Evolutionary conservation across 2,797 vertebrate species (phyloP).

Genomic region (Phrynocephalus vlangalii): DNA sequence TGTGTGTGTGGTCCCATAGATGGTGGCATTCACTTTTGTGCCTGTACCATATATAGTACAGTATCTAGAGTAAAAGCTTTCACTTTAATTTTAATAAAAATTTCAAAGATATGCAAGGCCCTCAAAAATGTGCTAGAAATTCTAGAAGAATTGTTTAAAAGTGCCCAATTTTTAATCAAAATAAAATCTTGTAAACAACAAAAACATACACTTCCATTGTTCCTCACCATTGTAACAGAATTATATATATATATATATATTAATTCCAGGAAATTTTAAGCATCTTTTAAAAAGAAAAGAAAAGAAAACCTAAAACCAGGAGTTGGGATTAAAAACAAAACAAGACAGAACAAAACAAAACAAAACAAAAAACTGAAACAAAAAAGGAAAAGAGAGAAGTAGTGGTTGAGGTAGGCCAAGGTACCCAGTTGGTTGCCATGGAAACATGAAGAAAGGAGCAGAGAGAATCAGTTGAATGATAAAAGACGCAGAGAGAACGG

Average conservation of each 20-base stretch:
- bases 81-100: not conserved
- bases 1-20: not conserved
- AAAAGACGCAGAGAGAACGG: conserved; percentile 40
- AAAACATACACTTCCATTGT: not conserved
- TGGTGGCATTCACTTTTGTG: not conserved
- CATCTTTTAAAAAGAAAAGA: conserved; percentile 8
- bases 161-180: conserved; percentile 14
- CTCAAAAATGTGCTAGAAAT: conserved; percentile 13
- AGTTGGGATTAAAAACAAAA: conserved; percentile 18
- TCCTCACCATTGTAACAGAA: conserved; percentile 8
- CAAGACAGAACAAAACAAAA: not conserved
- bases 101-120: not conserved
- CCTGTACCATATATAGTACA: not conserved
- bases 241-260: not conserved
- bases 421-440: conserved; percentile 80
- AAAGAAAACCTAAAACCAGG: conserved; percentile 16
- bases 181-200: not conserved
- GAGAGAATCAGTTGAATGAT: conserved; percentile 67
- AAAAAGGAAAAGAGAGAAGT: conserved; percentile 53
- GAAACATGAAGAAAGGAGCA: conserved; percentile 79
- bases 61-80: conserved; percentile 4
- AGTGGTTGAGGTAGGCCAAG: conserved; percentile 73
- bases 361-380: too few species aligned
- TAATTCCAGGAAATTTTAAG: conserved; percentile 27
- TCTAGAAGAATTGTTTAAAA: conserved; percentile 19